Conservation (phyloP, 2,113 vertebrate genomes). For the Mobula birostris region DNA sequence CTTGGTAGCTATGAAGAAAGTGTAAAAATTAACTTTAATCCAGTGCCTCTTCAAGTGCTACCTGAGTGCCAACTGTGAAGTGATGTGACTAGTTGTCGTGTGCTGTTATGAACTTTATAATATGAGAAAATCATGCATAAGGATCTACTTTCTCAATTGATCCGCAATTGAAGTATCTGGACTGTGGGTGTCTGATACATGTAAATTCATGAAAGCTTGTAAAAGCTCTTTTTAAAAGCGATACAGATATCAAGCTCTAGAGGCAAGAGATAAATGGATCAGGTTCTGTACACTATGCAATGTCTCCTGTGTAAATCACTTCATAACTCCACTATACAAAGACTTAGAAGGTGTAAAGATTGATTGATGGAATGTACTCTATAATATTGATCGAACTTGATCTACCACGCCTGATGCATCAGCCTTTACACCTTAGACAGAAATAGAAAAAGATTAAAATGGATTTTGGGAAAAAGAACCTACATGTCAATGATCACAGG, state of each 20-base stretch:
- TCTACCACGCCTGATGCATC: neutral
- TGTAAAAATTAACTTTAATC: neutral
- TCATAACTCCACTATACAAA: neutral
- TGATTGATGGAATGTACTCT: neutral
- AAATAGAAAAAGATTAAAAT: neutral
- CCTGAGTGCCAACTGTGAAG: neutral
- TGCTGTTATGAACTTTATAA: neutral
- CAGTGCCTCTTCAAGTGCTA: neutral
- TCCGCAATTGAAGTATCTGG: neutral
- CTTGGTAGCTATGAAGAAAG: neutral
- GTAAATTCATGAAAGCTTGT: neutral
- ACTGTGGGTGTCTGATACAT: neutral
- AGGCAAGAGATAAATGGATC: neutral
- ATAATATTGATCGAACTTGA: neutral
- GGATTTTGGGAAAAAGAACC: neutral
- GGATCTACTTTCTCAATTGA: neutral
- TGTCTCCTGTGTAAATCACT: neutral
- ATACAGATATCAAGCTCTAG: neutral
- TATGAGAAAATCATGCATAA: neutral
- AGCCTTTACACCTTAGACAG: neutral
- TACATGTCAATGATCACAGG: neutral
- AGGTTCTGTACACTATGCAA: neutral
- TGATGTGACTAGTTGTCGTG: neutral
- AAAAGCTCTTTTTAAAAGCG: neutral
- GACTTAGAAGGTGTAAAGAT: neutral